Evolutionary conservation across 2,113 vertebrate genomes (phyloP), one percentile per base, ranked within the genome.

Genomic region (Clarias batrachus): DNA sequence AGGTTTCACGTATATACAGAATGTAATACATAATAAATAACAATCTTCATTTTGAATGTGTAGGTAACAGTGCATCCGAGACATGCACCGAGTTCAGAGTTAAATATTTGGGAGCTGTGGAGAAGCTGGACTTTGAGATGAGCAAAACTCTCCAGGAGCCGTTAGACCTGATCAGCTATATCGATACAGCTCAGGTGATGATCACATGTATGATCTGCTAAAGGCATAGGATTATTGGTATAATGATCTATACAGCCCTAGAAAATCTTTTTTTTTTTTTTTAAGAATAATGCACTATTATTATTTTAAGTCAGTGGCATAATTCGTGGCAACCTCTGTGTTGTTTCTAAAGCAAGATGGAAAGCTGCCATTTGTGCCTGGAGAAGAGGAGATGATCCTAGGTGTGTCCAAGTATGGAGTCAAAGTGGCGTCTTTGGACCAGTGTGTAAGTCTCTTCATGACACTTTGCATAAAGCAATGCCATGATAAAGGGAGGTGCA

Each of bases 321-420:
- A n/a, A n/a, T n/a, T n/a, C n/a, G n/a, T n/a, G n/a, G n/a, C n/a
- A n/a, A n/a, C n/a, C n/a, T 21, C 59, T 81, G 73, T 84, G 92
- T 94, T 89, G 74, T 81, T 82, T 91, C 92, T 86, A 93, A 94
- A 99, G 98, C 98, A 99, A 98, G 96, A 97, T 87, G 97, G 98
- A 94, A 98, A 97, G 92, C 92, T 99, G 91, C 97, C 98, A 37
- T 99, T 98, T 90, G 96, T 99, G 83, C 97, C 98, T 5, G 93
- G 94, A 92, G 98, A 99, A 77, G 97, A 99, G 92, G 98, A 99
- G 88, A 96, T 98, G 93, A 95, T 97, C 81, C 96, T 99, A 93
- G 96, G 95, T 56, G 97, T 99, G 88, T 99, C 98, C 74, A 99
- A 98, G 92, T 96, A 99, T 0, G 98, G 98, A 19, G 96, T 99